Percentiles rank a stretch among this genome's conserved stretches.
Evolutionary conservation across 92 coral and sea anemone species (phyloP).

Genomic region (Hydrozoanthus gracilis): DNA sequence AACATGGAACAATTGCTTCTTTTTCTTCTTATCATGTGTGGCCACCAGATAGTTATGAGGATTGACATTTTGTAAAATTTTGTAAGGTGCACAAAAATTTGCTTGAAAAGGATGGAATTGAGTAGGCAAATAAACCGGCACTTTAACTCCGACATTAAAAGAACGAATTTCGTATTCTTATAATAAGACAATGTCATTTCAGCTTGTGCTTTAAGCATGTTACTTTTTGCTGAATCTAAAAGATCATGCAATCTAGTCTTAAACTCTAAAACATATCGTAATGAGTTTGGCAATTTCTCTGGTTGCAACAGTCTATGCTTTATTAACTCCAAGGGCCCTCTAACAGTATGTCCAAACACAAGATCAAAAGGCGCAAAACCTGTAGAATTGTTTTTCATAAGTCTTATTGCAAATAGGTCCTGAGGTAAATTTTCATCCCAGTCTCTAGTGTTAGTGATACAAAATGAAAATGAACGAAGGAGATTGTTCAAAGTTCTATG

Average conservation of each 20-base stretch:
- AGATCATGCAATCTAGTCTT: neutral
- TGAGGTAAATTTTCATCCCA: neutral
- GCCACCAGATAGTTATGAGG: neutral
- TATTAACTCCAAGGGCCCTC: neutral
- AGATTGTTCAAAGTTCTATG: constrained; percentile 66
- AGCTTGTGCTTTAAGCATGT: neutral
- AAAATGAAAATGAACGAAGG: neutral
- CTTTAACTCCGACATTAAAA: neutral
- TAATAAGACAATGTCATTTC: neutral
- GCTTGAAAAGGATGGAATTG: too few species aligned
- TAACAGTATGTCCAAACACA: neutral
- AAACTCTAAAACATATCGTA: neutral
- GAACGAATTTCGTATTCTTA: neutral
- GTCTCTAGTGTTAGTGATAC: neutral
- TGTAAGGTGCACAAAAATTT: neutral
- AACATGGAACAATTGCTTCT: too few species aligned
- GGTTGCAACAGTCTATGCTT: neutral
- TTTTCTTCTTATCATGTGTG: too few species aligned
- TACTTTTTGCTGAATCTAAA: neutral
- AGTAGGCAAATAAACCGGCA: too few species aligned
- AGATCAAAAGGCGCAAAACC: neutral
- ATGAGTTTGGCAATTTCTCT: neutral
- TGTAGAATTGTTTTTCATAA: neutral
- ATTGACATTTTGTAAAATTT: neutral
- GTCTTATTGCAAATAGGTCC: neutral